Percentiles rank a stretch among this genome's conserved stretches.
Evolutionary conservation across 1,140 invertebrate species (phyloP).

Genomic region (Cyrtorhinus lividipennis): DNA sequence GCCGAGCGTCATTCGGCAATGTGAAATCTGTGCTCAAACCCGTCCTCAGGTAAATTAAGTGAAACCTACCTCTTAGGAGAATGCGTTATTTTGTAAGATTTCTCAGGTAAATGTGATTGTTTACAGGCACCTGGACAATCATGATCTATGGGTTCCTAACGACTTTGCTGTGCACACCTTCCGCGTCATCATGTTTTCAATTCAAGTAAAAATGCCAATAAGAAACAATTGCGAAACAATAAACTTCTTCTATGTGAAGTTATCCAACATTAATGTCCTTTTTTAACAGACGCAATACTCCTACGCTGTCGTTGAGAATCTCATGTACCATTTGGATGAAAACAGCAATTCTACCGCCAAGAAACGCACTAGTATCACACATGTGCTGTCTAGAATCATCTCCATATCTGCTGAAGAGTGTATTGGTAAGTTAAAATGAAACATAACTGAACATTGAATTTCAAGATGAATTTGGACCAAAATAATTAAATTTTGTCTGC

Average conservation of each 20-base stretch:
- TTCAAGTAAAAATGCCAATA: slow-evolving; percentile 36
- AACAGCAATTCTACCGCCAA: slow-evolving; percentile 61
- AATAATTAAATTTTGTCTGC: neutral
- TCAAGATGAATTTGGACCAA: too few relatives aligned
- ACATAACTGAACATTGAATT: too few relatives aligned
- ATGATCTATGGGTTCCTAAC: slow-evolving; percentile 91
- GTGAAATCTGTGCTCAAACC: slow-evolving; percentile 77
- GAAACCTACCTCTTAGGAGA: neutral
- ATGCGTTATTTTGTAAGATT: too few relatives aligned
- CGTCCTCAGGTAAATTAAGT: slow-evolving; percentile 41
- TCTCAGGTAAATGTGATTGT: too few relatives aligned
- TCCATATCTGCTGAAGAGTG: slow-evolving; percentile 92
- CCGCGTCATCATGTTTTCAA: slow-evolving; percentile 96
- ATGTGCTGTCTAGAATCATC: slow-evolving; percentile 90
- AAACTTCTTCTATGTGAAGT: too few relatives aligned
- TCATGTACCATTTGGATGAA: slow-evolving; percentile 84
- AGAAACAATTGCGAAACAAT: too few relatives aligned
- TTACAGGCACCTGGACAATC: slow-evolving; percentile 79
- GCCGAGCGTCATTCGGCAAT: slow-evolving; percentile 85
- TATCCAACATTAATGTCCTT: too few relatives aligned
- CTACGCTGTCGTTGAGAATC: slow-evolving; percentile 88
- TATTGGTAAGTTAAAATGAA: slow-evolving; percentile 63
- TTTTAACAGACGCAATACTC: slow-evolving; percentile 83
- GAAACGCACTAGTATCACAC: slow-evolving; percentile 83
- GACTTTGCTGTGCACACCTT: too few relatives aligned